Conservation (phyloP, 2,113 vertebrate species). For the Corythornis vintsioides region DNA sequence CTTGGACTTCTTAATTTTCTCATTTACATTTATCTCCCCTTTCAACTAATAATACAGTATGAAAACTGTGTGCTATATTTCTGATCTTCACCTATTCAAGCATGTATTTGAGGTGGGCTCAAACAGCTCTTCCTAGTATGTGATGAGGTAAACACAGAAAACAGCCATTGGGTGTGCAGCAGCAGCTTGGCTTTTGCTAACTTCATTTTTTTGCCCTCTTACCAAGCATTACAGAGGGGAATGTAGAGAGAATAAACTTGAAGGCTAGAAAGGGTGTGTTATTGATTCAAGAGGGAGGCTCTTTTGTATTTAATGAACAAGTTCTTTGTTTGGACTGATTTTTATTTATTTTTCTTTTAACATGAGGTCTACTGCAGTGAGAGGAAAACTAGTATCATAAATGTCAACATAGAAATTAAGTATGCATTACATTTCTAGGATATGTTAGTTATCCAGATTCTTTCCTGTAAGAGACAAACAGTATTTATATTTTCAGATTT, state of each 20-base stretch:
- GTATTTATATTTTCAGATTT: background rate
- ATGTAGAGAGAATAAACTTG: background rate
- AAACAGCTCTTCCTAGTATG: background rate
- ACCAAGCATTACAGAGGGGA: background rate
- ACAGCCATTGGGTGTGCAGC: background rate
- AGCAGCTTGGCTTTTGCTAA: fast-evolving
- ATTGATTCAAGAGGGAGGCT: background rate
- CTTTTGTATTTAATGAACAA: background rate
- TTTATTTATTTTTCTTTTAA: background rate
- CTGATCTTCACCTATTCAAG: background rate
- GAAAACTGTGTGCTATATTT: background rate
- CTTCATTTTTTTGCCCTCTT: background rate
- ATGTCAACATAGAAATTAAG: background rate
- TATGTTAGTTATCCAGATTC: background rate
- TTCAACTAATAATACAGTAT: background rate
- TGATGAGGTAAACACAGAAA: background rate
- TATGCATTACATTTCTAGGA: background rate
- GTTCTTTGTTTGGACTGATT: background rate
- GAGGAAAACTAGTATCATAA: background rate
- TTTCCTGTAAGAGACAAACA: background rate
- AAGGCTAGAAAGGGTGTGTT: background rate
- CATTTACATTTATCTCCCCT: background rate
- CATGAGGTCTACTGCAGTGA: background rate
- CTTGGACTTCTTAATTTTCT: background rate
- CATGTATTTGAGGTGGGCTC: fast-evolving